Conservation (phyloP, 2,113 vertebrate species). For the Triplophysa dalaica region DNA sequence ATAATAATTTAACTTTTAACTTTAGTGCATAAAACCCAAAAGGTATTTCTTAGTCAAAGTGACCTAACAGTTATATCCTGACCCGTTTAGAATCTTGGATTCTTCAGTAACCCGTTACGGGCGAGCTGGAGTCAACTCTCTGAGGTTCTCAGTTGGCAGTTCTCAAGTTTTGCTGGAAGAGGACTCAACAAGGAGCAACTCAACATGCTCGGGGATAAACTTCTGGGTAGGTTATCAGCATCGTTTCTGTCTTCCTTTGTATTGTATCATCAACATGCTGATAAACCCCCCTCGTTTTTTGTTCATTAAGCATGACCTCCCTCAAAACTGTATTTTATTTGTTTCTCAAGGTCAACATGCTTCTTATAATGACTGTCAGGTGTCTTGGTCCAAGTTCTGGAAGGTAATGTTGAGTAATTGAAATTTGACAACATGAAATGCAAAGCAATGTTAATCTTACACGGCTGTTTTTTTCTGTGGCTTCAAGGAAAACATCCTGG, state of each 20-base stretch:
- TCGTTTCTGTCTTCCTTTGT: background rate
- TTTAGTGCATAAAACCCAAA: too few relatives aligned
- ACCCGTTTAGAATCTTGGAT: slow-evolving; percentile 83
- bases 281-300: background rate
- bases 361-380: slow-evolving; percentile 82
- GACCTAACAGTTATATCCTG: background rate
- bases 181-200: slow-evolving; percentile 93
- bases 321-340: slow-evolving; percentile 10
- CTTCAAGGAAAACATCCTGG: slow-evolving; percentile 87
- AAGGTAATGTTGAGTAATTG: slow-evolving; percentile 76
- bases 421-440: background rate
- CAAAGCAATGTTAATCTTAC: background rate
- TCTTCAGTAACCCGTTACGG: slow-evolving; percentile 87
- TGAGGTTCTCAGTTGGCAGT: slow-evolving; percentile 96
- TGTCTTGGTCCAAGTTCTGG: slow-evolving; percentile 94
- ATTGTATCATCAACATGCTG: background rate
- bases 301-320: background rate
- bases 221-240: slow-evolving; percentile 73
- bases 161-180: slow-evolving; percentile 86
- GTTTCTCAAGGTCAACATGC: slow-evolving; percentile 78
- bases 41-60: too few relatives aligned
- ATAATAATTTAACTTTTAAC: too few relatives aligned
- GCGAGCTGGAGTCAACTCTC: slow-evolving; percentile 87
- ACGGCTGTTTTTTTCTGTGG: background rate
- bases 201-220: slow-evolving; percentile 90